Base-by-base conservation (phyloP, 2,888 invertebrate genomes). In the Scaptomyza reducta region DNA sequence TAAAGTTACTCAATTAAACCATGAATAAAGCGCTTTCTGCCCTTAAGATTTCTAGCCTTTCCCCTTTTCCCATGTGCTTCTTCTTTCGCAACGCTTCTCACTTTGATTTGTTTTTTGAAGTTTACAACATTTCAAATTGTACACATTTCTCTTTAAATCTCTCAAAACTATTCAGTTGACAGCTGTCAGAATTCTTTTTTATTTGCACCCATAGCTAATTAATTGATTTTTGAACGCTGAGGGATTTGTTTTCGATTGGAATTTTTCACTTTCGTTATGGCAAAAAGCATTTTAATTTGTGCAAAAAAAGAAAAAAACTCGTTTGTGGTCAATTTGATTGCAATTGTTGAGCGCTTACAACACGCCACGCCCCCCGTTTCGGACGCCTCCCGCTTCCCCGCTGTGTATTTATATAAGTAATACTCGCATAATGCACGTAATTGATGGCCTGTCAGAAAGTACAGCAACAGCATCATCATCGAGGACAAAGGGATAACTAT, bases 401-500 rank as follows among this genome's bases (percentile, higher is more conserved):
- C 50, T 41, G 61, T 13, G 71, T 49, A 53, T 71, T 71, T 50
- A 62, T 70, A 49, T 56, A 76, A 71, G 67, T 72, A 72, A 72
- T 68, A 49, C 59, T 66, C 62, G 58, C 66, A 59, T 74, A 74
- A 74, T 74, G 71, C 77, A 51, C 61, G 59, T 87, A 87, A 82
- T 82, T 82, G 79, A 82, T 87, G 87, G 87, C 50, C 87, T 70
- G 69, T 70, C 68, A 60, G 46, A 60, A 60, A 57, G 65, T 55
- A 60, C 62, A 49, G 45, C 53, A 40, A 55, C 63, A 55, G 44
- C 45, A 65, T 56, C 27, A 44, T 50, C 44, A 50, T 40, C 4
- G 29, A 25, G 67, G 50, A 86, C 86, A 88, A 88, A 72, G 75
- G 84, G 84, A 82, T 84, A 88, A 88, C 88, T 87, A 79, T 83